Base-by-base conservation (phyloP, 2,797 vertebrate species). In the Epinephelus coioides region DNA sequence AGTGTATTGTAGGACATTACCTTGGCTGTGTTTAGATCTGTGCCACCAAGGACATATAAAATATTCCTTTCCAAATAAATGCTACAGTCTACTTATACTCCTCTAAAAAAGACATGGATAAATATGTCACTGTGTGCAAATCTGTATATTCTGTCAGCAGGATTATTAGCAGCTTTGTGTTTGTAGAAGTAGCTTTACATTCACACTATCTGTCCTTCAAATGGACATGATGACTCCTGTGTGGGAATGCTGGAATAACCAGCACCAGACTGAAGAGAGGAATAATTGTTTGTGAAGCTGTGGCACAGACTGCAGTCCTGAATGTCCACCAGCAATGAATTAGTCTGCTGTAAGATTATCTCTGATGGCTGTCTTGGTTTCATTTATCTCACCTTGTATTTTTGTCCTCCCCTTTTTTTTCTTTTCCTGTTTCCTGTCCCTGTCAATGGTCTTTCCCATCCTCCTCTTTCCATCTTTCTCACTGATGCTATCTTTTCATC, bases 331-430 rank as follows among this genome's bases (percentile, higher is more conserved):
- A 34, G 34, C 34, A 34, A 34, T 34, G 34, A 34, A 34, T 34
- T 8, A 34, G 7, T 34, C 34, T 34, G 34, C 34, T 34, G 34
- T 34, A 34, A 34, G 34, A 34, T 34, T 34, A 34, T 34, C 7
- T 34, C 34, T 34, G 34, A 34, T 34, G 34, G 34, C 54, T 73
- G 47, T 76, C 6, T 61, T 66, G 44, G 19, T 47, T 67, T 74
- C 19, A 59, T 73, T 74, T 25, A 49, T 78, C 57, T 80, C 21
- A 81, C 50, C 11, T 47, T 62, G 50, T 73, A 14, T 68, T 30
- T 79, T 50, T 73, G 21, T 81, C 68, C 69, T 65, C 17, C 53
- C 82, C 47, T 40, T 51, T 43, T 64, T 6, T 81, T 30, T 7
- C 57, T 10, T n/a, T 60, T 40, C 40, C 40, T 81, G 8, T 69